Base-by-base conservation (phyloP, 2,797 vertebrate genomes). In the Schizopygopsis pylzovi region DNA sequence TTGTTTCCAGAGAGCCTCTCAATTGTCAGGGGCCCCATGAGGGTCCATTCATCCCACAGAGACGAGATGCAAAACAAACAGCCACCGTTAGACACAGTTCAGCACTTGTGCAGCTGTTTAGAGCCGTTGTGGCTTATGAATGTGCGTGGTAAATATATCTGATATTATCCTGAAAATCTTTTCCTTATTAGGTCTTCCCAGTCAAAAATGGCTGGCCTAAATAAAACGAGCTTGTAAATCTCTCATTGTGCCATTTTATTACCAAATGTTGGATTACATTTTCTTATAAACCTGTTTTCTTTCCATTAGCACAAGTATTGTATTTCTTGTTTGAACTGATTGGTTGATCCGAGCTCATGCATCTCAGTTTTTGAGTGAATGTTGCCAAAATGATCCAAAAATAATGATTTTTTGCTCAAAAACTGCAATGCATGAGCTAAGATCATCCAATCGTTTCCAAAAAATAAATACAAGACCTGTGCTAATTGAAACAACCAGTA, bases 1-100 rank as follows among this genome's bases (percentile, higher is more conserved):
- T 94, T 94, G 92, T 92, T 92, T 89, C 80, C 83, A 41, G 25
- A 83, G 81, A 63, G 70, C 39, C 81, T 63, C 41, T 73, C 41
- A n/a, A 82, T n/a, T 15, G 68, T 22, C 68, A 20, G 63, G 37
- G 72, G 59, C 78, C 76, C 88, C 77, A 1, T 25, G 73, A 83
- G 86, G 59, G 67, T 47, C 70, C 63, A n/a, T 68, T 49, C 72
- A 61, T 25, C 33, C 81, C 71, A 73, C 76, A 52, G 61, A 13
- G 79, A 56, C 6, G 0, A 43, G 37, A n/a, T 45, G 33, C 45
- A 22, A 54, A n/a, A 43, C 76, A 70, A 54, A 43, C 49, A 43
- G 33, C 76, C 13, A 3, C 2, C 37, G 22, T 61, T 43, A 25
- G 65, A 45, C 25, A 15, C 47, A 52, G 65, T 41, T 39, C 61